Base-by-base conservation (phyloP, 1,140 invertebrate genomes). In the Heliconius himera region DNA sequence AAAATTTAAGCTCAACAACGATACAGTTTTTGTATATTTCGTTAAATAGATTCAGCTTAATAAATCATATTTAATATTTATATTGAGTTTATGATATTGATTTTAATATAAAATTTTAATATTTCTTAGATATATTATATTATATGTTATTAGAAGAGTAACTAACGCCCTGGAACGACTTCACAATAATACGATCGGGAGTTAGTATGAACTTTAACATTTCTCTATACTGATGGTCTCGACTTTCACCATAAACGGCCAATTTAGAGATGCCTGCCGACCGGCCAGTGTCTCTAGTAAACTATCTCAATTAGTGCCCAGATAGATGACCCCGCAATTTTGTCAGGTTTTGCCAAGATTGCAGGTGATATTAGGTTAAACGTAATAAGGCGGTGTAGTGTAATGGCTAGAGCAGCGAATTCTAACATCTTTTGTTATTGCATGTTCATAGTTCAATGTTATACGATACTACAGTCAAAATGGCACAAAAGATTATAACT, bases 161-260 rank as follows among this genome's bases (percentile, higher is more conserved):
- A 29, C 8, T 26, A 13, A 29, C 3, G 54, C 20, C 13, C n/a
- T 26, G 60, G 60, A 66, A 22, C 4, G 60, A 26, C 60, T 29
- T 56, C 0, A 22, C 22, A 26, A 66, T 16, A 22, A 86, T 90
- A 90, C 91, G 90, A 92, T 91, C 90, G 80, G 92, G 89, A 92
- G 91, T 89, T 81, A 81, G 81, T 82, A 80, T 91, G 89, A 93
- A 91, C 93, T 90, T 87, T 93, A 87, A 85, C 92, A 91, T 94
- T 93, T 92, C 87, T 87, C 86, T 87, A 86, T 86, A 54, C 78
- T 86, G 88, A 92, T 92, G 89, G 83, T 87, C 86, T 83, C 83
- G 86, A 93, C 93, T 93, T 94, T 94, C 93, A 93, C 92, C 88
- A 86, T 94, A 94, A 94, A 89, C 89, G 91, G 88, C 89, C 92